Conservation (phyloP, 1,140 invertebrate genomes). For the Asobara japonica region DNA sequence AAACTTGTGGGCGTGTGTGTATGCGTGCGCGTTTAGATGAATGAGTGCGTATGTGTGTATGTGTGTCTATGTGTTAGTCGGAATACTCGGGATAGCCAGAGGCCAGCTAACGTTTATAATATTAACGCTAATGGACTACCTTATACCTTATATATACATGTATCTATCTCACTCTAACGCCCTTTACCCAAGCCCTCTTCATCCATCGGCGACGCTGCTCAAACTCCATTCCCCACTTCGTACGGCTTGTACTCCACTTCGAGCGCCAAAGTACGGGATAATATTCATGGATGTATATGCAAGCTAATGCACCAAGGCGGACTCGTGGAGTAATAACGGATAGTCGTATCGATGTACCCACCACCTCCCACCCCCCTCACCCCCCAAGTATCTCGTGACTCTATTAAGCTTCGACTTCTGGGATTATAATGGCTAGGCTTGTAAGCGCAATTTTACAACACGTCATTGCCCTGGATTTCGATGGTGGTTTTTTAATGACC, state of each 20-base stretch:
- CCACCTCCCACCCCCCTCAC: too few relatives aligned
- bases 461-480: too few relatives aligned
- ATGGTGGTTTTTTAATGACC: too few relatives aligned
- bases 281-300: constrained; percentile 63
- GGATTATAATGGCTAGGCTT: too few relatives aligned
- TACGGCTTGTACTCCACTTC: not conserved
- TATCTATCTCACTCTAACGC: constrained; percentile 12
- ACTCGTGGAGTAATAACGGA: constrained; percentile 54
- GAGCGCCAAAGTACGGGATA: constrained; percentile 56
- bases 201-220: constrained; percentile 23
- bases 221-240: not conserved
- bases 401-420: not conserved
- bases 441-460: too few relatives aligned
- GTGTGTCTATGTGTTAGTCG: constrained; percentile 42
- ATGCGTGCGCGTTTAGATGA: too few relatives aligned
- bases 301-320: constrained; percentile 61
- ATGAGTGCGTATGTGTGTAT: too few relatives aligned
- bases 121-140: constrained; percentile 69
- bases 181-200: constrained; percentile 8
- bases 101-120: constrained; percentile 68
- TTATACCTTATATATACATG: constrained; percentile 63
- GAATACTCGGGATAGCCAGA: constrained; percentile 62
- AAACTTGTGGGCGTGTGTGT: too few relatives aligned
- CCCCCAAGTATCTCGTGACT: not conserved
- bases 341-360: constrained; percentile 33